phyloP scores from a whole-genome alignment of 2,888 invertebrate genomes.

The Vesta saturnalis region DNA sequence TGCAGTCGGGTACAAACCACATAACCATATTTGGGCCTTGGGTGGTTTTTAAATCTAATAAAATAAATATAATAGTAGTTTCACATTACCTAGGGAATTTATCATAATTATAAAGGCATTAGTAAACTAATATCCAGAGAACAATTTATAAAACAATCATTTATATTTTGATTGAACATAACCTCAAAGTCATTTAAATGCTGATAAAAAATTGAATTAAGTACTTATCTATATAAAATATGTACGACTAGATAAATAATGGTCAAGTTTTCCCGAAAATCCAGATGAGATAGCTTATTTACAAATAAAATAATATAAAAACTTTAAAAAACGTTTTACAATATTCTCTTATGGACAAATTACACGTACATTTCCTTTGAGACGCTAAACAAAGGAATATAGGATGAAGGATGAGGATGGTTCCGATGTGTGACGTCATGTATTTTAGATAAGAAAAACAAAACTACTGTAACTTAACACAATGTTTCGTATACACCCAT shows the following conservation, averaged over 20 bases:
- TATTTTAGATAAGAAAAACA: no score
- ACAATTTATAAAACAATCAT: neutral
- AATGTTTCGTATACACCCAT: no score
- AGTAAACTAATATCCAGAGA: conserved; percentile 8
- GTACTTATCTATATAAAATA: conserved; percentile 6
- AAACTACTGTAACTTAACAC: no score
- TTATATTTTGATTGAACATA: conserved; percentile 5
- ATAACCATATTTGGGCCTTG: conserved; percentile 4
- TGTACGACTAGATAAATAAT: neutral
- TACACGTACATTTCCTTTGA: no score
- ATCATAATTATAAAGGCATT: no score
- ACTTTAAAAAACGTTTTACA: conserved; percentile 5
- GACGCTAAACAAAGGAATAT: no score
- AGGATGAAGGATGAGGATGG: no score
- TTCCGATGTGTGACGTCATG: no score
- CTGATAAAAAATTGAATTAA: conserved; percentile 7
- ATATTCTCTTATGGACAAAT: conserved; percentile 5
- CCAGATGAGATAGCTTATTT: conserved; percentile 9
- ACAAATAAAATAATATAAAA: neutral
- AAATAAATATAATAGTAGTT: conserved; percentile 7
- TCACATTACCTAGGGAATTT: conserved; percentile 4
- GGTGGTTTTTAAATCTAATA: conserved; percentile 3
- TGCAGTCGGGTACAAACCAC: conserved; percentile 8
- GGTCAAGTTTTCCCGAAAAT: neutral
- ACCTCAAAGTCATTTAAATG: conserved; percentile 8